A percentile compares a stretch with the other conserved stretches of the same genome.
Conservation (phyloP, 2,113 vertebrate species). For the Dipodomys merriami region DNA sequence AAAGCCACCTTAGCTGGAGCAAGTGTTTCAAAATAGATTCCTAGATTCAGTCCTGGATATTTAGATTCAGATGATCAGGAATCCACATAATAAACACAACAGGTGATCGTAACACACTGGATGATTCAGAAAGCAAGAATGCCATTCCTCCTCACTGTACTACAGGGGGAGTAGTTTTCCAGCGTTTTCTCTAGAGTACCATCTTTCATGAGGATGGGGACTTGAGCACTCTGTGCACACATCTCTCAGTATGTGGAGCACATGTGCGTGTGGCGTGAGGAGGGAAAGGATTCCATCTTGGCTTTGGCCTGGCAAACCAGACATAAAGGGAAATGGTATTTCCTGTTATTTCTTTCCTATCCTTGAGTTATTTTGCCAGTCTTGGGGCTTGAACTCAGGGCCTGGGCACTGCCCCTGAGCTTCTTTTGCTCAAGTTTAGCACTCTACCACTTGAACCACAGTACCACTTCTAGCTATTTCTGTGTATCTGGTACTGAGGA, state of each 20-base stretch:
- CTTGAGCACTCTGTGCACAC: fast-evolving
- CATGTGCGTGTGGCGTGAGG: not conserved
- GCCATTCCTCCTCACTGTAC: not conserved
- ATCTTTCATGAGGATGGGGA: not conserved
- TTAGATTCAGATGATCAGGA: not conserved
- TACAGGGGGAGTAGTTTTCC: not conserved
- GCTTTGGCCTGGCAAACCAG: not conserved
- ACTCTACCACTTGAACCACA: too few species aligned
- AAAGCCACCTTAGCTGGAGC: not conserved
- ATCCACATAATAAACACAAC: not conserved
- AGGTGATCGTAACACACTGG: not conserved
- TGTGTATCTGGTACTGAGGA: too few species aligned
- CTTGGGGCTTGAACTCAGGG: too few species aligned
- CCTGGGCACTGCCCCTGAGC: too few species aligned
- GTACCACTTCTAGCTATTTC: too few species aligned
- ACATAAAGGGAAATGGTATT: not conserved
- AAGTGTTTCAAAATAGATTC: not conserved
- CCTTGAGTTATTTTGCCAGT: not conserved
- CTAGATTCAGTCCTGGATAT: not conserved
- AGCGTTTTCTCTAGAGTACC: not conserved
- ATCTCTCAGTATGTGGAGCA: not conserved
- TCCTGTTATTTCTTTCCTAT: not conserved
- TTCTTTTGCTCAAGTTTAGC: too few species aligned
- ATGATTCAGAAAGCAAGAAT: not conserved
- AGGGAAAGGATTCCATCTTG: not conserved